Conservation (phyloP, 2,113 vertebrate genomes). For the Triplophysa rosa region DNA sequence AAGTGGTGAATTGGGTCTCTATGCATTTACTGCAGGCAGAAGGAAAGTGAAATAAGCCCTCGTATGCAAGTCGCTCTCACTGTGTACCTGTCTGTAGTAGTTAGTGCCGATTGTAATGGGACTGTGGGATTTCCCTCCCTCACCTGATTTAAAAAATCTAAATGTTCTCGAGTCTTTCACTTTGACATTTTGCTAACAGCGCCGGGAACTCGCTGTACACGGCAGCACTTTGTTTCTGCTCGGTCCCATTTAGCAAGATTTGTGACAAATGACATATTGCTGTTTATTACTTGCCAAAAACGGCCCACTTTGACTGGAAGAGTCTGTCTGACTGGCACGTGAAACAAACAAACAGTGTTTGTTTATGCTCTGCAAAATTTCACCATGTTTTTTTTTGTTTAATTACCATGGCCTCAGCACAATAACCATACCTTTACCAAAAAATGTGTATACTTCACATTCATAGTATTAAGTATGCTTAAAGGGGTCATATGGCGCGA, state of each 20-base stretch:
- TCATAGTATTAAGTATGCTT: too few species aligned
- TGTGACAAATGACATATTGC: background rate
- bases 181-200: slow-evolving; percentile 19
- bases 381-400: too few species aligned
- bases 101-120: slow-evolving; percentile 22
- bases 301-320: background rate
- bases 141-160: background rate
- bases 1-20: background rate
- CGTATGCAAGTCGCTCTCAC: background rate
- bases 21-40: background rate
- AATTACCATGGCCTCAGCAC: too few species aligned
- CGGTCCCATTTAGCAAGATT: background rate
- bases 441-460: too few species aligned
- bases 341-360: background rate
- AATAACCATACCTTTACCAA: too few species aligned
- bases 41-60: background rate
- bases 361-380: too few species aligned
- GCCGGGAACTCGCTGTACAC: background rate
- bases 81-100: slow-evolving; percentile 9
- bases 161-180: slow-evolving; percentile 13
- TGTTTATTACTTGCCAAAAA: background rate
- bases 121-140: background rate
- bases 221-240: too few species aligned
- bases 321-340: background rate
- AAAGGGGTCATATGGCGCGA: too few species aligned